A percentile compares a stretch with the other conserved stretches of the same genome.
Conservation (phyloP, 2,888 invertebrate genomes). For the Callosobruchus maculatus region DNA sequence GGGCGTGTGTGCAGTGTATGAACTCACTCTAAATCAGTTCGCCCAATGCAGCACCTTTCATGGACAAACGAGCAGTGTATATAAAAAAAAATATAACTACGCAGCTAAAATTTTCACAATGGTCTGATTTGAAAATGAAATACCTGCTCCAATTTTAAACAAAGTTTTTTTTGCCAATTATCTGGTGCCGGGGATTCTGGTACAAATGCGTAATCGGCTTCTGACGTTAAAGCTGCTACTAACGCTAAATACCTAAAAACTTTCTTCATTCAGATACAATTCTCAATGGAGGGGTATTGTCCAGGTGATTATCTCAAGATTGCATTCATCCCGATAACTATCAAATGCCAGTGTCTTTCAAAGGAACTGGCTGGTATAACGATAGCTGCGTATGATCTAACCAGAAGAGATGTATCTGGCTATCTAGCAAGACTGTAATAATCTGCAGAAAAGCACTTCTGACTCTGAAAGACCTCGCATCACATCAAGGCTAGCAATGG, state of each 20-base stretch:
- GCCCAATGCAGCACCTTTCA: background rate
- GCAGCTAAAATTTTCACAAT: background rate
- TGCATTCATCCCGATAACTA: no score
- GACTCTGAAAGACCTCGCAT: no score
- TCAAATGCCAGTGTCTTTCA: no score
- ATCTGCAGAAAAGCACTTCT: no score
- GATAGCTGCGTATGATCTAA: no score
- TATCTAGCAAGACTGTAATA: no score
- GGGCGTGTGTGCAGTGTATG: no score
- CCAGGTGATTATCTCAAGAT: no score
- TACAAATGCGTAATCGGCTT: slow-evolving; percentile 98
- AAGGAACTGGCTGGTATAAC: no score
- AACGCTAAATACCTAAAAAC: slow-evolving; percentile 89
- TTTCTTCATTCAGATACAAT: slow-evolving; percentile 2
- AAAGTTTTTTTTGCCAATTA: slow-evolving; percentile 91
- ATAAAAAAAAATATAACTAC: background rate
- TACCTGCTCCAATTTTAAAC: slow-evolving; percentile 91
- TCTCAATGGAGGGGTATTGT: background rate
- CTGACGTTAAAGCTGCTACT: slow-evolving; percentile 92
- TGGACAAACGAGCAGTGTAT: background rate
- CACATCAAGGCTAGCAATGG: no score
- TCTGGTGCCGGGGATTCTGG: slow-evolving; percentile 94
- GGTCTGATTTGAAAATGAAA: background rate
- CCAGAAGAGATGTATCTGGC: no score
- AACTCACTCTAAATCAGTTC: no score